Evolutionary conservation across 2,113 vertebrate genomes (phyloP).

Genomic region (Pollachius pollachius): DNA sequence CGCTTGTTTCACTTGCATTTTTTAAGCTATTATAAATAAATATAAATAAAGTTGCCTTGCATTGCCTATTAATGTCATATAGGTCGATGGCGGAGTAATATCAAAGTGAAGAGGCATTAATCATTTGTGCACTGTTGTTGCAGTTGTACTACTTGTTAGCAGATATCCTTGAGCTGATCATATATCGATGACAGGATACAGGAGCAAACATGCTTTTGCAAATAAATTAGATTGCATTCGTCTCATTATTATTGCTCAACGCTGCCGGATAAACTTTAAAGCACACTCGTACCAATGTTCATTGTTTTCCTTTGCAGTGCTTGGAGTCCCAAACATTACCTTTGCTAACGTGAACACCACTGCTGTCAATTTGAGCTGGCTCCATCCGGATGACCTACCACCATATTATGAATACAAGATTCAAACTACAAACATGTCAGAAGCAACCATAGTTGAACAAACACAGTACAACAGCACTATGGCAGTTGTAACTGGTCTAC

Average conservation of each 20-base stretch:
- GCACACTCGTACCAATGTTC: background rate
- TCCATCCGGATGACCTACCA: background rate
- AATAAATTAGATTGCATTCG: background rate
- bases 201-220: no score
- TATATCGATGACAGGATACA: no score
- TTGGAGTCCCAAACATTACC: slow-evolving; percentile 41
- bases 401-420: slow-evolving; percentile 20
- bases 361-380: slow-evolving; percentile 44
- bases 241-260: background rate
- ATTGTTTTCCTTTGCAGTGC: slow-evolving; percentile 31
- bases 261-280: background rate
- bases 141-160: no score
- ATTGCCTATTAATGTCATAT: no score
- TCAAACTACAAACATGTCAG: background rate
- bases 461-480: background rate
- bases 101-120: no score
- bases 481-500: slow-evolving; percentile 5
- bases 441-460: fast-evolving
- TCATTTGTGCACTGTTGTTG: no score
- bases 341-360: slow-evolving; percentile 6
- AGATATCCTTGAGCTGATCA: no score
- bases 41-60: no score
- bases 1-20: no score
- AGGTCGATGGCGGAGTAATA: no score
- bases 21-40: no score